A percentile compares a stretch with the other conserved stretches of the same genome.
Evolutionary conservation across 37 sponge, comb jelly and placozoan species (phyloP).

Genomic region (Bolinopsis microptera): DNA sequence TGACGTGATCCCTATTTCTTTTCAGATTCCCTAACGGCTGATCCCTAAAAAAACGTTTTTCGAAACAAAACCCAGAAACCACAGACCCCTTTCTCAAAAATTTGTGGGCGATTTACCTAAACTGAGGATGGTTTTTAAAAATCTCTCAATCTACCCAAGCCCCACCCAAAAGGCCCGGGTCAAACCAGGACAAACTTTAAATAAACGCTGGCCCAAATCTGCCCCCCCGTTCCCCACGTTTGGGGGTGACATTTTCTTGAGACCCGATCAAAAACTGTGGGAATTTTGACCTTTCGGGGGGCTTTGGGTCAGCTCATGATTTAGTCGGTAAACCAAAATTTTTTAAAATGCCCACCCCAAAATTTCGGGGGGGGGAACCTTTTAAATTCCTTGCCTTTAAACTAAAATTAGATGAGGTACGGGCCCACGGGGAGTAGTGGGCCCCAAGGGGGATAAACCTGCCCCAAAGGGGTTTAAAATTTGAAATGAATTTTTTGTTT

Average conservation of each 20-base stretch:
- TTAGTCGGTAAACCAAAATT: background rate
- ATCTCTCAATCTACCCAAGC: background rate
- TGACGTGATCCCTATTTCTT: background rate
- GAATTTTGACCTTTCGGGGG: background rate
- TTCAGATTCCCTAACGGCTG: conserved; percentile 34
- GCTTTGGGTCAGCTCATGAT: background rate
- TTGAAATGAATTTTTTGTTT: background rate
- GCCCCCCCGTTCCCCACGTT: background rate
- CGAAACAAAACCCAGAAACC: background rate
- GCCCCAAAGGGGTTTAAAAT: conserved; percentile 57
- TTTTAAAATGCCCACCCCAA: background rate
- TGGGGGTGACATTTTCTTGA: background rate
- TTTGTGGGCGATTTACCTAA: background rate
- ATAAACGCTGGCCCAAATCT: background rate
- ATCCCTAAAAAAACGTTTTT: conserved; percentile 11
- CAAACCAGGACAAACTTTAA: background rate
- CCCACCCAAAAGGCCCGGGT: background rate
- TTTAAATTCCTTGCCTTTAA: background rate
- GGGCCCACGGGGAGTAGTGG: background rate
- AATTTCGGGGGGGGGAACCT: background rate
- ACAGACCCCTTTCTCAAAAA: conserved; percentile 9
- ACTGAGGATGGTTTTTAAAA: background rate
- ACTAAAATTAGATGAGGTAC: background rate
- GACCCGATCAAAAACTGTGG: background rate
- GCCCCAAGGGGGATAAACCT: background rate